Evolutionary conservation across 2,113 vertebrate species (phyloP).

Genomic region (Turnix velox): DNA sequence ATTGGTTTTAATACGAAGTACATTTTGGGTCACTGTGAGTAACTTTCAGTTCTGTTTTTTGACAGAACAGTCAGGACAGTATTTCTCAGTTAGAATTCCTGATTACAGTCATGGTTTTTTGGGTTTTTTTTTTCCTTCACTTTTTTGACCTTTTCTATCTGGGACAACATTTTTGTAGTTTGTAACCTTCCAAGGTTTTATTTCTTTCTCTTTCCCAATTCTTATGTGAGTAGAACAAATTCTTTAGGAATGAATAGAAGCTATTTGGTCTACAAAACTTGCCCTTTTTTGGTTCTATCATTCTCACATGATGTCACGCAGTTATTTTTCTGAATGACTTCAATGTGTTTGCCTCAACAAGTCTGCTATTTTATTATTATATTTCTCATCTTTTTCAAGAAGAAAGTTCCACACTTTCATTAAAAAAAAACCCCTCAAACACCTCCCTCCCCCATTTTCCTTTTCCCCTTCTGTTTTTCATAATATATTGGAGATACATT

Average conservation of each 20-base stretch:
- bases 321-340: conserved; percentile 62
- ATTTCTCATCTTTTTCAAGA: background rate
- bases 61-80: background rate
- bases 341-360: conserved; percentile 47
- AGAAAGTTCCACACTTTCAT: background rate
- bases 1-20: background rate
- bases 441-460: background rate
- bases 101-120: background rate
- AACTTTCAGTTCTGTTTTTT: background rate
- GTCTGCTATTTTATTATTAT: background rate
- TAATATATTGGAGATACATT: background rate
- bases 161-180: background rate
- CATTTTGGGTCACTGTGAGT: background rate
- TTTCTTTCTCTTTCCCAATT: conserved; percentile 11
- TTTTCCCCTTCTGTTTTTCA: background rate
- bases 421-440: background rate
- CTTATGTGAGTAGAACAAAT: conserved; percentile 13
- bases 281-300: conserved; percentile 59
- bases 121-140: background rate
- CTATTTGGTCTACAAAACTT: conserved; percentile 22
- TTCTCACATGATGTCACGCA: conserved; percentile 58
- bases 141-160: conserved; percentile 17
- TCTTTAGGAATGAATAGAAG: conserved; percentile 58
- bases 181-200: background rate
- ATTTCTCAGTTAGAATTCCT: background rate